Conservation (phyloP, 2,888 invertebrate genomes). For the Torymus tubicola region DNA sequence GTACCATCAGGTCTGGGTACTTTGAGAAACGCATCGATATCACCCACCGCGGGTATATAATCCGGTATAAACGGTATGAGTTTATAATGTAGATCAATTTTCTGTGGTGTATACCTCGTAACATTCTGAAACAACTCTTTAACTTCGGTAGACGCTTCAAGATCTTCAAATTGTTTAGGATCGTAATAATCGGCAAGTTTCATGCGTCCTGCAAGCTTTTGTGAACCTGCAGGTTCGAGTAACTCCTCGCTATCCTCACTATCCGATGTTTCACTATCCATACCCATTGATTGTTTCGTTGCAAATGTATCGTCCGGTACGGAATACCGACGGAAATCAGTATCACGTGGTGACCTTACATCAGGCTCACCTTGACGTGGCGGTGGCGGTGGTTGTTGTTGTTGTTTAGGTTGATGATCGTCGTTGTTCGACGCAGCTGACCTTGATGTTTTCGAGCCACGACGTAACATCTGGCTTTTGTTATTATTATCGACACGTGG, state of each 20-base stretch:
- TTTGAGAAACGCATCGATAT: constrained; percentile 98
- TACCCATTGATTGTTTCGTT: constrained; percentile 47
- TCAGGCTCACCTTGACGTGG: constrained; percentile 48
- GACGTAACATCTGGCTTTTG: no score
- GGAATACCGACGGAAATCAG: constrained; percentile 58
- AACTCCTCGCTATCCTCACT: constrained; percentile 73
- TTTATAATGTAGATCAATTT: constrained; percentile 91
- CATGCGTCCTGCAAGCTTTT: constrained; percentile 61
- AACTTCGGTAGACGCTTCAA: constrained; percentile 89
- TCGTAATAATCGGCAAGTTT: constrained; percentile 80
- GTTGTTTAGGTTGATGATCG: constrained; percentile 50
- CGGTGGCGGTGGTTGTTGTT: constrained; percentile 40
- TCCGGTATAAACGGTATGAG: constrained; percentile 97
- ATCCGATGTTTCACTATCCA: constrained; percentile 70
- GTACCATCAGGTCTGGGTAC: constrained; percentile 87
- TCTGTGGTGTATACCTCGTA: constrained; percentile 93
- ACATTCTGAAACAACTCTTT: constrained; percentile 96
- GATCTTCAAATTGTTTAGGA: constrained; percentile 88
- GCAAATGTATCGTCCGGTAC: constrained; percentile 59
- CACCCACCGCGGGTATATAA: constrained; percentile 98
- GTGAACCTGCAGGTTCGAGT: constrained; percentile 64
- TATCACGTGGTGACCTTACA: constrained; percentile 63
- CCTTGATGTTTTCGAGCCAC: constrained; percentile 79
- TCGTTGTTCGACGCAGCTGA: constrained; percentile 59
- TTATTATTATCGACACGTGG: constrained; percentile 65